Conservation (phyloP, 2,113 vertebrate species). For the Aegypius monachus region DNA sequence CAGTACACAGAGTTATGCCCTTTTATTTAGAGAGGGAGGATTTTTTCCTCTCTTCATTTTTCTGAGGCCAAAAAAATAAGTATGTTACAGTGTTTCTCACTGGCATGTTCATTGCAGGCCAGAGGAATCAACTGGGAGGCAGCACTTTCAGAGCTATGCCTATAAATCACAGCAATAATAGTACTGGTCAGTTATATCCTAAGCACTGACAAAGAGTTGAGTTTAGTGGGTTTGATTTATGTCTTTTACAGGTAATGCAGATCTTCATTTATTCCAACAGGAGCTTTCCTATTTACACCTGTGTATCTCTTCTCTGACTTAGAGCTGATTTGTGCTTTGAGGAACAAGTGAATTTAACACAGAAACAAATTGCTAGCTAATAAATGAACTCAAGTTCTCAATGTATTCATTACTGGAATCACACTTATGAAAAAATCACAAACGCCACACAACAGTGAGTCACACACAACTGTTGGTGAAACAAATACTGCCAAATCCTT, state of each 20-base stretch:
- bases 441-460: constrained; percentile 20
- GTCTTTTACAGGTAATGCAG: not conserved
- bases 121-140: not conserved
- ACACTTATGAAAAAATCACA: not conserved
- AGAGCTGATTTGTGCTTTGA: not conserved
- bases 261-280: not conserved
- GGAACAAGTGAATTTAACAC: not conserved
- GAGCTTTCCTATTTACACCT: not conserved
- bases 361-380: not conserved
- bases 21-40: not conserved
- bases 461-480: constrained; percentile 21
- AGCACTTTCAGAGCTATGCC: not conserved
- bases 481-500: constrained; percentile 18
- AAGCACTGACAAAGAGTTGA: not conserved
- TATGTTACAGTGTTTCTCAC: not conserved
- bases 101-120: not conserved
- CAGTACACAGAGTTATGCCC: not conserved
- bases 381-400: not conserved
- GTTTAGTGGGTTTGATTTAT: not conserved
- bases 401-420: not conserved
- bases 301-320: not conserved
- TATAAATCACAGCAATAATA: not conserved
- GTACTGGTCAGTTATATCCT: not conserved
- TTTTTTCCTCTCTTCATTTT: not conserved
- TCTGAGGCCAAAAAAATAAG: not conserved